Conservation (phyloP, 2,888 invertebrate species). For the Cheilosia scutellata region DNA sequence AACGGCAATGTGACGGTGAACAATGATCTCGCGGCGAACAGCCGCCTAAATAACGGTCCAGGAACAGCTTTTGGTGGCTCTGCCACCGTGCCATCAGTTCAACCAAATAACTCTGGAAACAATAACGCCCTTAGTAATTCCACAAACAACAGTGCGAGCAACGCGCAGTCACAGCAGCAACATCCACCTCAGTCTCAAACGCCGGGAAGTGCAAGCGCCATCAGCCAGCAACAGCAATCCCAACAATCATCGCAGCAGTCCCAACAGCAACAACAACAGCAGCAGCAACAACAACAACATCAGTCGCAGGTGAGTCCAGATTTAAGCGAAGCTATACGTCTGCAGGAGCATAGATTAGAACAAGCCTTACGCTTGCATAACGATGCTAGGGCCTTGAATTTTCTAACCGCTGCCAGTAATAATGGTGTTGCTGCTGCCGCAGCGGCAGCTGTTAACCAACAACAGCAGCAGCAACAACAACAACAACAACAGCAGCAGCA, state of each 20-base stretch:
- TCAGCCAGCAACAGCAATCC: slow-evolving; percentile 79
- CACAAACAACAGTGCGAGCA: slow-evolving; percentile 43
- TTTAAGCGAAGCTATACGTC: slow-evolving; percentile 88
- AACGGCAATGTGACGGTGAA: slow-evolving; percentile 47
- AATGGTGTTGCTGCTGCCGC: slow-evolving; percentile 75
- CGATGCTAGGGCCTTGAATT: slow-evolving; percentile 92
- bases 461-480: slow-evolving; percentile 81
- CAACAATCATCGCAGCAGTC: slow-evolving; percentile 50
- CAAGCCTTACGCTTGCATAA: slow-evolving; percentile 92
- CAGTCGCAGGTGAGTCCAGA: slow-evolving; percentile 87
- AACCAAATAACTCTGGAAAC: slow-evolving; percentile 58
- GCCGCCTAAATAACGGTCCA: slow-evolving; percentile 50
- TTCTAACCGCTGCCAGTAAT: slow-evolving; percentile 85
- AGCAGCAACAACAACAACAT: slow-evolving; percentile 79
- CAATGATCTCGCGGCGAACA: slow-evolving; percentile 75
- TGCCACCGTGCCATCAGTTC: slow-evolving; percentile 36
- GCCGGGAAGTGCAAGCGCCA: slow-evolving; percentile 29
- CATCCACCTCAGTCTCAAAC: slow-evolving; percentile 79
- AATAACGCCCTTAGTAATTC: slow-evolving; percentile 51
- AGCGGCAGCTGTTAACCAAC: slow-evolving; percentile 50
- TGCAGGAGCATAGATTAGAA: slow-evolving; percentile 92
- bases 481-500: slow-evolving; percentile 64
- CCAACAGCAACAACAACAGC: slow-evolving; percentile 44
- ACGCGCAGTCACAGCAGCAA: slow-evolving; percentile 89
- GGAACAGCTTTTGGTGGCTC: slow-evolving; percentile 35